A percentile compares a stretch with the other conserved stretches of the same genome.
Conservation (phyloP, 2,797 vertebrate genomes). For the Champsocephalus gunnari region DNA sequence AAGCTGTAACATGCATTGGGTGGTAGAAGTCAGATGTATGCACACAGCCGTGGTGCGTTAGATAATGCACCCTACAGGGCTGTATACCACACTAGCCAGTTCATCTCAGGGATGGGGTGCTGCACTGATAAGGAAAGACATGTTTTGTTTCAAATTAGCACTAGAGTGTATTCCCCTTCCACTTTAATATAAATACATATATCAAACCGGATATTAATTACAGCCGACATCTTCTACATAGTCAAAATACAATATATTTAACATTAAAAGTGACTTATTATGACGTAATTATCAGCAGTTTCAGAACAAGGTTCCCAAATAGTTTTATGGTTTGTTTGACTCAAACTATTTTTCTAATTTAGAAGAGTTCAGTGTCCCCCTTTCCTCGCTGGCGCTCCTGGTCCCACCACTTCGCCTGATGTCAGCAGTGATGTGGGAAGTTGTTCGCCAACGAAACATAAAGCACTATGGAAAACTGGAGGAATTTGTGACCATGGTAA, state of each 20-base stretch:
- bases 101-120: background rate
- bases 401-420: slow-evolving; percentile 85
- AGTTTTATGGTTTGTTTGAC: slow-evolving; percentile 11
- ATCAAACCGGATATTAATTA: too few relatives aligned
- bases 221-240: background rate
- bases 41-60: background rate
- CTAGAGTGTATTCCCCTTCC: too few relatives aligned
- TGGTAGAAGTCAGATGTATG: background rate
- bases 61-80: background rate
- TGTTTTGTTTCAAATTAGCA: background rate
- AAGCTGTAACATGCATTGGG: background rate
- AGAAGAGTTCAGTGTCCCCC: slow-evolving; percentile 78
- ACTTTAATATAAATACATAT: too few relatives aligned
- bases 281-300: too few relatives aligned
- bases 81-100: background rate
- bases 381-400: slow-evolving; percentile 84
- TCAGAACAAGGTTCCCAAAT: background rate
- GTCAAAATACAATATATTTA: background rate
- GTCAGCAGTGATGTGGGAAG: slow-evolving; percentile 89
- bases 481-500: slow-evolving; percentile 88
- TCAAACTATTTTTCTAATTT: background rate
- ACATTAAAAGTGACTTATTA: background rate
- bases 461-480: slow-evolving; percentile 88
- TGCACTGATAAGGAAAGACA: background rate
- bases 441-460: slow-evolving; percentile 80